These are phyloP conservation scores for Polydesmus complanatus DNA, from an alignment of 2,888 invertebrate species.

Conservation along the genomic window DNA sequence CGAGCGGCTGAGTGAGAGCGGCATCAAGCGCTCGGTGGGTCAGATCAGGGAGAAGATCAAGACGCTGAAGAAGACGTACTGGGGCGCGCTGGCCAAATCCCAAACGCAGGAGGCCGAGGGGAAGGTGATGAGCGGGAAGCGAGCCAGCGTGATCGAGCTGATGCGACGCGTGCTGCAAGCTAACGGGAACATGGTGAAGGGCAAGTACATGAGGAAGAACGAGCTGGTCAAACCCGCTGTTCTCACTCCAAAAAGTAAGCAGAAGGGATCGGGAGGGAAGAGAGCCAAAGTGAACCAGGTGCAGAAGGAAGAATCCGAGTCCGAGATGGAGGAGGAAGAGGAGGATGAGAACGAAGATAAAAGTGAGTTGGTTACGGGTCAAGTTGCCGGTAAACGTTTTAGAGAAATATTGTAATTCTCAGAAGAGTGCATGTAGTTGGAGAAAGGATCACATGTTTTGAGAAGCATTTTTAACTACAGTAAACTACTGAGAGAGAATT, in stretches of 20 bases:
- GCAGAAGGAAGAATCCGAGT: too few species aligned
- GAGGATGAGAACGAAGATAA: neutral
- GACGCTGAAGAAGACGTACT: neutral
- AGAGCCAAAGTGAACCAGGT: too few species aligned
- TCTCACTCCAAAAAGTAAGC: too few species aligned
- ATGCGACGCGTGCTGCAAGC: neutral
- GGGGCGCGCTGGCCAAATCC: neutral
- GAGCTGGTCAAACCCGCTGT: too few species aligned
- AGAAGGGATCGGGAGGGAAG: too few species aligned
- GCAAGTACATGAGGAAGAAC: neutral
- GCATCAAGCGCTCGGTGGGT: neutral
- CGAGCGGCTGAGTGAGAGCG: neutral
- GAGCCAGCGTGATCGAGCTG: neutral
- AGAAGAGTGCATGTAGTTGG: too few species aligned
- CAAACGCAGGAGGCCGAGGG: neutral
- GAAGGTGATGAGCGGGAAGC: neutral
- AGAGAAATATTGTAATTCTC: too few species aligned
- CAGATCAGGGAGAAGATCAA: neutral
- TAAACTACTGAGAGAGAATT: too few species aligned
- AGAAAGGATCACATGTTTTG: too few species aligned
- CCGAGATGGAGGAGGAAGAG: neutral
- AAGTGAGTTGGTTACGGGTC: neutral
- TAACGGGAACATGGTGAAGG: neutral
- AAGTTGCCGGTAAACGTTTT: too few species aligned
- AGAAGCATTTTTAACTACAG: too few species aligned